Conservation (phyloP, 2,888 invertebrate species). For the Diaphora mendica region DNA sequence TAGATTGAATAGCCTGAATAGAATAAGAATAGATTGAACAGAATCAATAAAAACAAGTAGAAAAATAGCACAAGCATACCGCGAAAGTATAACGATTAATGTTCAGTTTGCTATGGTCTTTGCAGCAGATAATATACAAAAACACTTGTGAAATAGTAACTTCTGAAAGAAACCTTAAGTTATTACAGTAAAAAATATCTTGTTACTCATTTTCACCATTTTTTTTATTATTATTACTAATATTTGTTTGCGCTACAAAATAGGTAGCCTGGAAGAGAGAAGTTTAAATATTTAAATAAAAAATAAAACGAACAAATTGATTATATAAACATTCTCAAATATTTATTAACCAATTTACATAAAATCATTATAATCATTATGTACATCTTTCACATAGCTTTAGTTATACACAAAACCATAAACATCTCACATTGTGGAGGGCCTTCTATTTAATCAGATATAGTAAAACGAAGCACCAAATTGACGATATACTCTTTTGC, state of each 20-base stretch:
- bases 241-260: background rate
- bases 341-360: conserved; percentile 87
- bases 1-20: too few relatives aligned
- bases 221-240: too few relatives aligned
- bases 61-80: too few relatives aligned
- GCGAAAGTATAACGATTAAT: too few relatives aligned
- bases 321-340: conserved; percentile 87
- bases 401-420: conserved; percentile 82
- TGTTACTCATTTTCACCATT: too few relatives aligned
- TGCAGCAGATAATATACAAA: too few relatives aligned
- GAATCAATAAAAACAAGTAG: too few relatives aligned
- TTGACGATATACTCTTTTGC: conserved; percentile 79
- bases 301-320: conserved; percentile 67
- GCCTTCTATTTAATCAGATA: conserved; percentile 83
- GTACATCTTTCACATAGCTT: conserved; percentile 85
- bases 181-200: too few relatives aligned
- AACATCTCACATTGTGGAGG: conserved; percentile 83
- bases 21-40: too few relatives aligned
- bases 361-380: conserved; percentile 84
- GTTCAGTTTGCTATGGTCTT: too few relatives aligned
- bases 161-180: too few relatives aligned
- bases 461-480: conserved; percentile 83
- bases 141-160: too few relatives aligned
- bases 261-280: background rate
- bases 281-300: background rate